Base-by-base conservation (phyloP, 2,888 invertebrate genomes). In the Lysandra bellargus region DNA sequence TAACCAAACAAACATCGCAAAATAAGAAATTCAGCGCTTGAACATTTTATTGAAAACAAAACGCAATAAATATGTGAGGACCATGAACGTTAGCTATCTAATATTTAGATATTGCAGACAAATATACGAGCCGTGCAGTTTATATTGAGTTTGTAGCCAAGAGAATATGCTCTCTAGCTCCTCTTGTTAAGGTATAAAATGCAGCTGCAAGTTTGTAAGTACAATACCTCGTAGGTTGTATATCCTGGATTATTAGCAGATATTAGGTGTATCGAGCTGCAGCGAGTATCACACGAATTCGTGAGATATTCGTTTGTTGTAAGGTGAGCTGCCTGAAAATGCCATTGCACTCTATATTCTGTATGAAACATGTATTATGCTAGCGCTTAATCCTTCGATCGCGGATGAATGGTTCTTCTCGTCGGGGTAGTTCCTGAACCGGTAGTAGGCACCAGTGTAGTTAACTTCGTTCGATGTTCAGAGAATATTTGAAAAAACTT, bases 41-140 rank as follows among this genome's bases (percentile, higher is more conserved):
- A 69, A 69, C 30, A 69, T 33, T 33, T 14, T 69, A 69, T 69
- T 69, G 69, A 69, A 69, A 69, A 33, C 69, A 69, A 69, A 69
- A 69, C 14, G 14, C 69, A 69, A 69, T 61, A 61, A 49, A 49
- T 49, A 23, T 23, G 61, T 69, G 69, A 69, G 30, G 30, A 69
- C 69, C 12, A 33, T 33, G 12, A 30, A 69, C 69, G 30, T 33
- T 64, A 12, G 69, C 69, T 33, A 69, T 69, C 33, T 69, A 69
- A 69, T 69, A 69, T 69, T 69, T 69, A 69, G 69, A 69, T 69
- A 69, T 33, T 69, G 69, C 30, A 14, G 69, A 69, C 69, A 69
- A 69, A 69, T 33, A 69, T 23, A 33, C 12, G 33, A 69, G 61
- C 61, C 1, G 61, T 61, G n/a, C 61, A 61, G 69, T 69, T 69